These are phyloP conservation scores for Sinhomidia bicolor DNA, from an alignment of 2,888 invertebrate genomes.

Conservation along the genomic window DNA sequence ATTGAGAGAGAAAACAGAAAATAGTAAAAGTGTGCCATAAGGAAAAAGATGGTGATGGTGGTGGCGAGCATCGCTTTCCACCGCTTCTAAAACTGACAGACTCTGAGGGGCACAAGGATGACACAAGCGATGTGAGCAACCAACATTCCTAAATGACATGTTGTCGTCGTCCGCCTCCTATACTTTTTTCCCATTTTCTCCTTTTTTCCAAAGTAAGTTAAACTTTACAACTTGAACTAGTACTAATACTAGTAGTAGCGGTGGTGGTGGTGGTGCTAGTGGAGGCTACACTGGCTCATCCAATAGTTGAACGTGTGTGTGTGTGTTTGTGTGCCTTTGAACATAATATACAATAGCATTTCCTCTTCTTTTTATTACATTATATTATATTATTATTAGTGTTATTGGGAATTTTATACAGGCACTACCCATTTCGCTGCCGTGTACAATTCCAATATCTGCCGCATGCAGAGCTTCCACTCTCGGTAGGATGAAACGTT, in stretches of 20 bases:
- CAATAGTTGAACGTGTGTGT: conserved; percentile 12
- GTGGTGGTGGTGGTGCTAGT: background rate
- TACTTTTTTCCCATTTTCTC: conserved; percentile 8
- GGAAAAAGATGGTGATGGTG: conserved; percentile 10
- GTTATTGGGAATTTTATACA: conserved; percentile 17
- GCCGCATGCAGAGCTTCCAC: conserved; percentile 6
- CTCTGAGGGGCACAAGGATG: conserved; percentile 5
- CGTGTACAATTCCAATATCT: conserved; percentile 29
- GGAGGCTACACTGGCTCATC: background rate
- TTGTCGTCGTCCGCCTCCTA: no score
- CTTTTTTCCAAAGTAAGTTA: conserved; percentile 32
- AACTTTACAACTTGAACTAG: conserved; percentile 46
- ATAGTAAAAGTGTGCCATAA: conserved; percentile 6
- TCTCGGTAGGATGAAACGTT: background rate
- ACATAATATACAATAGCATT: conserved; percentile 27
- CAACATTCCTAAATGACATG: conserved; percentile 65
- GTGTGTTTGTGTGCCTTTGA: background rate
- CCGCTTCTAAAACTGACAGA: background rate
- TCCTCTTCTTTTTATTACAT: conserved; percentile 37
- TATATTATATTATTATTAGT: conserved; percentile 35
- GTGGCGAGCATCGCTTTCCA: background rate
- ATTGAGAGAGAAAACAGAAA: background rate
- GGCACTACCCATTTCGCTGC: background rate
- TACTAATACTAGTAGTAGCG: background rate
- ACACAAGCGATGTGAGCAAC: conserved; percentile 31